A percentile compares a stretch with the other conserved stretches of the same genome.
Evolutionary conservation across 2,888 invertebrate genomes (phyloP).

Genomic region (Cantharis lateralis): DNA sequence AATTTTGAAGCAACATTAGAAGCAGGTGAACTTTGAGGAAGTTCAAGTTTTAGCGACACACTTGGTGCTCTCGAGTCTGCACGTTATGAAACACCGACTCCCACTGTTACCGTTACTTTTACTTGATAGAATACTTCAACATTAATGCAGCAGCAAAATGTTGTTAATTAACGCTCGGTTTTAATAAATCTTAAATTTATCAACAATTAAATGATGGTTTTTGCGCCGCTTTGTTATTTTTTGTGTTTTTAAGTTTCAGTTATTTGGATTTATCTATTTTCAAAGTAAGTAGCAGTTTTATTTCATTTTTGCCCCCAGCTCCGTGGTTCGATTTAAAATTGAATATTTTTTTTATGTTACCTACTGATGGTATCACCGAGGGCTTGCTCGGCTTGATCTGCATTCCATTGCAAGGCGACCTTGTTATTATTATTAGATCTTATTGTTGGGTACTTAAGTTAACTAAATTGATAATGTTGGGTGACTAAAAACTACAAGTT

Average conservation of each 20-base stretch:
- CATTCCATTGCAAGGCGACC: background rate
- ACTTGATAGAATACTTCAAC: conserved; percentile 2
- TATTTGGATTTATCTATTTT: background rate
- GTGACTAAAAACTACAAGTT: background rate
- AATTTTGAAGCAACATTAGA: background rate
- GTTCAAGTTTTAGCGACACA: background rate
- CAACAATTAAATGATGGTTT: background rate
- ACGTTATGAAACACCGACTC: conserved; percentile 18
- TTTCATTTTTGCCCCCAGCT: background rate
- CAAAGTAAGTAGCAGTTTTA: background rate
- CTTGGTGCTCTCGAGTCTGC: background rate
- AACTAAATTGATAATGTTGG: background rate
- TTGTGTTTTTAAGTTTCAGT: background rate
- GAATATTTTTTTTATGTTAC: background rate
- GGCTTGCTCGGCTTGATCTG: background rate
- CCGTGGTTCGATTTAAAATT: background rate
- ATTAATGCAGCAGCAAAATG: background rate
- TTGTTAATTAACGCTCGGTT: background rate
- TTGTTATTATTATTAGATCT: background rate
- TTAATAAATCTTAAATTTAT: background rate
- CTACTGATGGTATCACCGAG: background rate
- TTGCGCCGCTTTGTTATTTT: background rate
- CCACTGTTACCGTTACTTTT: conserved; percentile 19
- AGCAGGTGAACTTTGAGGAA: background rate
- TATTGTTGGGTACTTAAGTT: background rate